Conservation (phyloP, 2,797 vertebrate genomes). For the Columba guinea region DNA sequence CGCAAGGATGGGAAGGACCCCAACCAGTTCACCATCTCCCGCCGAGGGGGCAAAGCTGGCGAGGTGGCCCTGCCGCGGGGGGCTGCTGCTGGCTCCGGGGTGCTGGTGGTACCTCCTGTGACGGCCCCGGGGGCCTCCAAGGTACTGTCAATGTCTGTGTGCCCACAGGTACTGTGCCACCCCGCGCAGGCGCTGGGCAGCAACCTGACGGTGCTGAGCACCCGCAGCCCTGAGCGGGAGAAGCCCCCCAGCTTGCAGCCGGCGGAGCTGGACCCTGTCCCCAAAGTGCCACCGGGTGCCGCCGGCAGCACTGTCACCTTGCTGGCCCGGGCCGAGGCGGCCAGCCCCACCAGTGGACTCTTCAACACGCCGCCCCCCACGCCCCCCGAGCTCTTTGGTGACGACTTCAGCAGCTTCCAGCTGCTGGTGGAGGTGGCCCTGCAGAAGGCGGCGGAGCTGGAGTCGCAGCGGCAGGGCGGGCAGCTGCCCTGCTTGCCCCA, state of each 20-base stretch:
- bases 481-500: slow-evolving; percentile 58
- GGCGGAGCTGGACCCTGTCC: slow-evolving; percentile 74
- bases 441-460: slow-evolving; percentile 90
- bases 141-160: slow-evolving; percentile 83
- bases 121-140: slow-evolving; percentile 74
- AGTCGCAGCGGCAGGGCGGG: slow-evolving; percentile 80
- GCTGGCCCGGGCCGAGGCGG: slow-evolving; percentile 73
- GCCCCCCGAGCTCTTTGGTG: slow-evolving; percentile 86
- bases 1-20: slow-evolving; percentile 95
- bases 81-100: slow-evolving; percentile 68
- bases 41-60: slow-evolving; percentile 80
- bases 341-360: slow-evolving; percentile 83
- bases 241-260: slow-evolving; percentile 75
- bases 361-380: slow-evolving; percentile 92
- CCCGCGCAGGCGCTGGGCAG: slow-evolving; percentile 68
- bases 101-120: slow-evolving; percentile 68
- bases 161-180: slow-evolving; percentile 85
- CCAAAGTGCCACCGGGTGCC: slow-evolving; percentile 67
- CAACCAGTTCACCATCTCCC: slow-evolving; percentile 94
- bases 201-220: slow-evolving; percentile 65
- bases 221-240: slow-evolving; percentile 75
- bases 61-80: slow-evolving; percentile 75
- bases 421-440: slow-evolving; percentile 90
- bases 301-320: slow-evolving; percentile 72
- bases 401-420: slow-evolving; percentile 93